Evolutionary conservation across 2,113 vertebrate species (phyloP).

Genomic region (Thermophis baileyi): DNA sequence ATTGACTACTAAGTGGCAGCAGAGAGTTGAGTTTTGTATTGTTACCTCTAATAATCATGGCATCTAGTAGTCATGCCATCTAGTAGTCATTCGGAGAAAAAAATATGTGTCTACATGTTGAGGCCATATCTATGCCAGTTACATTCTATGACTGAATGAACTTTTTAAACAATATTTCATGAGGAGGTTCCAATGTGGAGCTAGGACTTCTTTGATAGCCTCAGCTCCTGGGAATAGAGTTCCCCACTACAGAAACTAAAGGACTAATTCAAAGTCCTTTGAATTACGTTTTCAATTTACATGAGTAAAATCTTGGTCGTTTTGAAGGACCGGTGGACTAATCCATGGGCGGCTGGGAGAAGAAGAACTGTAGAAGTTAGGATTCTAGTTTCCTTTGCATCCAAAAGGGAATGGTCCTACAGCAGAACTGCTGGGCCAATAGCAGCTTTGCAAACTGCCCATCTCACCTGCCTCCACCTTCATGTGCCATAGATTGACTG

Average conservation of each 20-base stretch:
- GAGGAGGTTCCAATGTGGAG: background rate
- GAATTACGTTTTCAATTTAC: background rate
- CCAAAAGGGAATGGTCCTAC: too few relatives aligned
- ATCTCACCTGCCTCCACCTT: background rate
- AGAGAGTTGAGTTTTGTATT: background rate
- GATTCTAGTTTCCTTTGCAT: background rate
- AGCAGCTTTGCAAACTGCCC: background rate
- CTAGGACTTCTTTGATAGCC: background rate
- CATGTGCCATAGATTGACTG: background rate
- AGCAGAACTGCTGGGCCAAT: too few relatives aligned
- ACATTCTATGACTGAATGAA: background rate
- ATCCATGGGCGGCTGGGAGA: background rate
- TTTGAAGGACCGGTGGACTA: background rate
- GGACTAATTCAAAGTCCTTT: background rate
- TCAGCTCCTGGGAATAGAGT: background rate
- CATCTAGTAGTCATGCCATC: background rate
- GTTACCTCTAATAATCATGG: background rate
- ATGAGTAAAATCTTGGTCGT: background rate
- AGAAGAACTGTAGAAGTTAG: background rate
- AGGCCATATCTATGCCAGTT: background rate
- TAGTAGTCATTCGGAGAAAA: background rate
- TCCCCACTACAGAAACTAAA: background rate
- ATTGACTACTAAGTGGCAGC: background rate
- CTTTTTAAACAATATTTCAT: background rate
- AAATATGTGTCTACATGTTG: background rate